Evolutionary conservation across 2,888 invertebrate genomes (phyloP).

Genomic region (Leucophenga maculata): DNA sequence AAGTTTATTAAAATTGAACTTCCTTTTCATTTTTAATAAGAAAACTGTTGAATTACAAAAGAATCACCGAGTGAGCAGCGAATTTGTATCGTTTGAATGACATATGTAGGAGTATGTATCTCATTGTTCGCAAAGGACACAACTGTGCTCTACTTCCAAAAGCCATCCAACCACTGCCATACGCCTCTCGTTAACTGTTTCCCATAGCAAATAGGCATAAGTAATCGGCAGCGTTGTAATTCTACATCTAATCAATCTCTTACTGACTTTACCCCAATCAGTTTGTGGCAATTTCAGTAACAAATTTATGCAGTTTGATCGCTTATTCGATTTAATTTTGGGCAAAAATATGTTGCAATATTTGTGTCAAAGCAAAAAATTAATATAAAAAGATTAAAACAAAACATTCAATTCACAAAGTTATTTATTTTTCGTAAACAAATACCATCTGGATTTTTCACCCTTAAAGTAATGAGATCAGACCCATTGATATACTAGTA

Average conservation of each 20-base stretch:
- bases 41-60: background rate
- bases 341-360: no score
- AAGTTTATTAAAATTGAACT: slow-evolving; percentile 18
- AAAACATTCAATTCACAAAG: no score
- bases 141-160: background rate
- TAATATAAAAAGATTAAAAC: background rate
- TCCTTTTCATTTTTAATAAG: slow-evolving; percentile 5
- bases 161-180: background rate
- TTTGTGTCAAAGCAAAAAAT: no score
- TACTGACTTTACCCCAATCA: slow-evolving; percentile 1
- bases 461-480: no score
- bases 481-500: no score
- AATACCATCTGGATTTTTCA: no score
- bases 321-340: background rate
- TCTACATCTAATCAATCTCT: background rate
- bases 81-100: no score
- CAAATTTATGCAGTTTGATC: slow-evolving; percentile 6
- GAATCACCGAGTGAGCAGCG: background rate
- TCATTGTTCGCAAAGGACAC: no score
- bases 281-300: background rate
- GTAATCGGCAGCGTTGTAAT: background rate
- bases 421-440: no score
- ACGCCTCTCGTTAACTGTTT: slow-evolving; percentile 11
- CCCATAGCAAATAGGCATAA: slow-evolving; percentile 14
- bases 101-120: no score